Evolutionary conservation across 2,113 vertebrate genomes (phyloP), one percentile per base, ranked within the genome.

Genomic region (Sinocyclocheilus anophthalmus): DNA sequence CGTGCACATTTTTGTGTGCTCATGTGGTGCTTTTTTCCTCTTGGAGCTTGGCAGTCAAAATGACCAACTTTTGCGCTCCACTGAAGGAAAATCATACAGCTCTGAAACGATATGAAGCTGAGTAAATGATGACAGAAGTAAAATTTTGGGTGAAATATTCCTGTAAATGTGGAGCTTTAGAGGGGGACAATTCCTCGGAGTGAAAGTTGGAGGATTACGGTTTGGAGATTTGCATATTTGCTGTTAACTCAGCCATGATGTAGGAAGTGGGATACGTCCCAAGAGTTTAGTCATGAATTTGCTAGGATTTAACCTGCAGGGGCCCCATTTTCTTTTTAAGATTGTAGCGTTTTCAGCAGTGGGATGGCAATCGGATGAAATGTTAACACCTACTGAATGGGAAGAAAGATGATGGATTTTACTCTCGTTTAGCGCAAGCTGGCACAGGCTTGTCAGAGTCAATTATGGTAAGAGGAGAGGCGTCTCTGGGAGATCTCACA

Each of bases 231-330:
- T 87, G 50, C 82, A 84, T 75, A 83, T 85, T 83, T 83, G 65
- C 73, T 76, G 81, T 84, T 81, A 82, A 79, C 83, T 87, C 50
- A 77, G 78, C 59, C 76, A 70, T 86, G 80, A 86, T 67, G 78
- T 59, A 78, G 53, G 22, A 69, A 75, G 33, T 61, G 45, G 80
- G 78, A 85, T 75, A 26, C 1, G 48, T 4, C 33, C 48, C 48
- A 12, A 53, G 26, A n/a, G 78, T 81, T 48, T 48, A 81, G 78
- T 26, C n/a, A 39, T 57, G 63, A 30, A 81, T 81, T 75, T 75
- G 10, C 67, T 37, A 30, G 10, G 78, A 86, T 72, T 81, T 39
- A 81, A 82, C 39, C 37, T 75, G 53, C 81, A 26, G 65, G 81
- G 24, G 80, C 16, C 59, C 63, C 7, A 69, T 82, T 69, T 82